Conservation (phyloP, 2,888 invertebrate genomes). For the Aspidapion aeneum region DNA sequence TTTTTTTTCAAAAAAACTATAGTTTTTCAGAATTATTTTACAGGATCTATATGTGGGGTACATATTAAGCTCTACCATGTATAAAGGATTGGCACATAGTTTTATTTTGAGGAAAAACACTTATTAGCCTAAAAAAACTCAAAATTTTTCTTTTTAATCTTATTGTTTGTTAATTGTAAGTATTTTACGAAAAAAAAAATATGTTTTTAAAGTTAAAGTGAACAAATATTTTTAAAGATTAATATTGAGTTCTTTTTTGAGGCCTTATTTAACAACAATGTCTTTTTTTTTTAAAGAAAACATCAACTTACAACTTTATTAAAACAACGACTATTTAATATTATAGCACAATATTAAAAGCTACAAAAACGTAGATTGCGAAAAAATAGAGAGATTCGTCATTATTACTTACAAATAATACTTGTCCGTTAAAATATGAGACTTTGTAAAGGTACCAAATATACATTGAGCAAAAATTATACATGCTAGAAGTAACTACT, state of each 20-base stretch:
- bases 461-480: no score
- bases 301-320: not conserved
- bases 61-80: constrained; percentile 11
- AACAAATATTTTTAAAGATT: not conserved
- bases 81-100: not conserved
- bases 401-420: no score
- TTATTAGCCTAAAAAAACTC: not conserved
- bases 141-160: no score
- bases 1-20: no score
- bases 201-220: not conserved
- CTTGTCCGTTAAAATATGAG: no score
- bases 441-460: no score
- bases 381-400: no score
- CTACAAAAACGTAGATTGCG: no score
- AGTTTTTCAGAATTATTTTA: no score
- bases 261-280: not conserved
- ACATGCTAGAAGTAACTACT: no score
- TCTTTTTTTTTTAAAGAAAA: not conserved
- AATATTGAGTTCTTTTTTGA: not conserved
- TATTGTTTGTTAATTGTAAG: not conserved
- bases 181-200: not conserved
- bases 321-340: not conserved
- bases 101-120: not conserved
- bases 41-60: no score
- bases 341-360: no score